A percentile compares a stretch with the other conserved stretches of the same genome.
Conservation (phyloP, 2,797 vertebrate species). For the Sebastes kiyomatsui region DNA sequence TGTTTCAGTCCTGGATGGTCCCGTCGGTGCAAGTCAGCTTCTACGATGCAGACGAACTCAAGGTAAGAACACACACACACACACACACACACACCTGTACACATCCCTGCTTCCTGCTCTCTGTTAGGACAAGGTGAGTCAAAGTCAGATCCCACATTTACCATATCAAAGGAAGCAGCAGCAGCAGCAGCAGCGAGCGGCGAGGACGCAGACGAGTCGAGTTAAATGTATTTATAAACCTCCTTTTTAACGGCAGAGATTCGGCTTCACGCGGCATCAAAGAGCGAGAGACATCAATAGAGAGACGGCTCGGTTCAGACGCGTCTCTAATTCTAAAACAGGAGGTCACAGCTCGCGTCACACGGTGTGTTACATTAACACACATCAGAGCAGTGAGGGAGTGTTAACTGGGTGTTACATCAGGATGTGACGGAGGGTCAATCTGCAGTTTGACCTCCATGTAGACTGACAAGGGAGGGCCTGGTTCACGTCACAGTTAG, state of each 20-base stretch:
- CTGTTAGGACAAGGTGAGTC: not conserved
- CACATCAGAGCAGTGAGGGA: not conserved
- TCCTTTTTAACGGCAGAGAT: not conserved
- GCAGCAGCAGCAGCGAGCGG: not conserved
- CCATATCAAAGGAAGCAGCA: slow-evolving; percentile 10
- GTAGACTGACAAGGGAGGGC: not conserved
- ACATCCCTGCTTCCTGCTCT: not conserved
- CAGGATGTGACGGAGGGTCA: not conserved
- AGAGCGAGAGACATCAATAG: not conserved
- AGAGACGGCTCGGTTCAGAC: not conserved
- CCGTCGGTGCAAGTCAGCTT: slow-evolving; percentile 93
- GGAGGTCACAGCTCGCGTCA: not conserved
- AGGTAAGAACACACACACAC: slow-evolving; percentile 78
- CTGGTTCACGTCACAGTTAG: not conserved
- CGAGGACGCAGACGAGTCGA: not conserved
- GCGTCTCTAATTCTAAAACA: not conserved
- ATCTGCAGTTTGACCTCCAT: not conserved
- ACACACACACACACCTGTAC: not conserved
- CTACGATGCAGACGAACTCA: slow-evolving; percentile 92
- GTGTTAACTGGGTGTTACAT: not conserved
- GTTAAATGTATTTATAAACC: slow-evolving; percentile 13
- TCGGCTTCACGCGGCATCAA: slow-evolving; percentile 21
- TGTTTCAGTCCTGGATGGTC: slow-evolving; percentile 97
- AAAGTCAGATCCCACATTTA: slow-evolving; percentile 14
- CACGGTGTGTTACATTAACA: not conserved